Evolutionary conservation across 92 coral and sea anemone species (phyloP), one percentile per base, ranked within the genome.

Genomic region (Meandrina meandrites): DNA sequence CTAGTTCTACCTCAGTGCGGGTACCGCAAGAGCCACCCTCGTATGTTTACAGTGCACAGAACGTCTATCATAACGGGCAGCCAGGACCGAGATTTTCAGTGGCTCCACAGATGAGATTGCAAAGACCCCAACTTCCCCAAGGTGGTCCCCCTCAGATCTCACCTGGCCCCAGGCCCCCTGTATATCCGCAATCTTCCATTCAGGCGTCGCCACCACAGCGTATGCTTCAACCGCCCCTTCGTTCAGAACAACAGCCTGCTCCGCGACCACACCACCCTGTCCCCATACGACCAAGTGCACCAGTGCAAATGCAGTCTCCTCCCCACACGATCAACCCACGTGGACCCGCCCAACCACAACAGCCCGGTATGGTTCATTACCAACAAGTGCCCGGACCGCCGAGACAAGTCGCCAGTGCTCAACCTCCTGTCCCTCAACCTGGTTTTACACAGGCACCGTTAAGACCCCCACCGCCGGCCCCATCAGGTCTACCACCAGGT

Each of bases 1-100:
- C 90, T 45, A 91, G 88, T 69, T 86, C 88, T 31, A 79, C 98
- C 1, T 81, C 88, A 78, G 81, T 84, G 87, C 82, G 88, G 47
- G 87, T 83, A 76, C 89, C 84, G 35, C 91, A 83, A 19, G 80
- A 64, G 54, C 76, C 85, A 5, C 91, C 84, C 11, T 51, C 85
- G 53, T 79, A 69, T 36, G 85, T 79, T n/a, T 86, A 86, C 80
- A 34, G 75, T 32, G 35, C 72, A 7, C 89, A 79, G 28, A 86
- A 40, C 31, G 85, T 31, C 45, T 86, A 79, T 62, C 71, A 79
- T 15, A 79, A 36, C 69, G 88, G 88, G 36, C 79, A 69, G 73
- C 84, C 79, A 3, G 57, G 84, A 4, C 89, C 89, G 48, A 85
- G 88, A 77, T 76, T 85, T 27, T 30, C 82, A 42, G 62, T 78